These are phyloP conservation scores for Andrena minutula DNA, from an alignment of 2,888 invertebrate genomes.

Conservation along the genomic window DNA sequence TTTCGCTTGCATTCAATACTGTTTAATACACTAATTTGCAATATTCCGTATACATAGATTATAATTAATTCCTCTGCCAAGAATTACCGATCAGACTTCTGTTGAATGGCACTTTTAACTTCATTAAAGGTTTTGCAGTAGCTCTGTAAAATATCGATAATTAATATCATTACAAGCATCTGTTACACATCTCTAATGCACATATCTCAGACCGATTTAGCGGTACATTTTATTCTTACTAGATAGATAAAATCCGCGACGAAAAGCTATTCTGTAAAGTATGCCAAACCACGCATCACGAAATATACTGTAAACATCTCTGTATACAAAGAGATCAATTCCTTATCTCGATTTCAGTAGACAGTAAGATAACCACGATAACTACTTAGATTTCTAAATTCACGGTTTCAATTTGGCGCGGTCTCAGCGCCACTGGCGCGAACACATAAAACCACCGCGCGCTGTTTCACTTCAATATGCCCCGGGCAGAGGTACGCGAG, in stretches of 20 bases:
- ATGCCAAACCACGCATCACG: not conserved
- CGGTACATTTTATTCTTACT: not conserved
- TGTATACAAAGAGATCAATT: constrained; percentile 13
- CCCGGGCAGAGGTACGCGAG: not conserved
- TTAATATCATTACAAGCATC: no score
- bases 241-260: no score
- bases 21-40: not conserved
- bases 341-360: constrained; percentile 28
- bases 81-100: no score
- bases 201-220: not conserved
- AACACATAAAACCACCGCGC: constrained; percentile 6
- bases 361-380: constrained; percentile 14
- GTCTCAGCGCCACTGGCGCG: constrained; percentile 2
- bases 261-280: no score
- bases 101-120: not conserved
- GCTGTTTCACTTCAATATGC: not conserved
- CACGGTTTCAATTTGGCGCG: not conserved
- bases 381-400: not conserved
- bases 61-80: not conserved
- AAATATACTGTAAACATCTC: not conserved
- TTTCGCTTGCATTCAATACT: not conserved
- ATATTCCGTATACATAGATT: not conserved
- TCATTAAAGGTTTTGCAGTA: not conserved
- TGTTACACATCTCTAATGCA: no score
- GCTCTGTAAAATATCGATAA: no score